Base-by-base conservation (phyloP, 2,888 invertebrate genomes). In the Leptinotarsa rubiginosa region DNA sequence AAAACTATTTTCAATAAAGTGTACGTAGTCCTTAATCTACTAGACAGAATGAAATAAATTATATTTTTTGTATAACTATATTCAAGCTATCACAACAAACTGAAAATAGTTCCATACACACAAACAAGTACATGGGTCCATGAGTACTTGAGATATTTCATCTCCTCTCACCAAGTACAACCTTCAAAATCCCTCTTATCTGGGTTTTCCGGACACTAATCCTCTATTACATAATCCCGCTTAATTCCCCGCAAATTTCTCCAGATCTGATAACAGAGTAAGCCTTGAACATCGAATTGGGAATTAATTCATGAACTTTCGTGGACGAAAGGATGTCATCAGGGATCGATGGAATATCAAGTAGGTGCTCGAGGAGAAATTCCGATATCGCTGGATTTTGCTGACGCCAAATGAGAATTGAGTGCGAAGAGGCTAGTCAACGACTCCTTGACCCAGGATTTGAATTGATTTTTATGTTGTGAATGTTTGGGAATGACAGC, bases 231-330 rank as follows among this genome's bases (percentile, higher is more conserved):
- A 25, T 62, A 31, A 62, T 62, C 62, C 41, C 4, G n/a, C 31
- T 16, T 62, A 62, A 62, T 62, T 62, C 41, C 62, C 62, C 62
- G 10, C 41, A 62, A 62, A 62, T 62, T 62, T 62, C 3, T 18
- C 41, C 62, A 7, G n/a, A 62, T 62, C 62, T 62, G 62, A 62
- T 62, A 62, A 41, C 62, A 41, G 62, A 62, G 18, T 18, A 31
- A 62, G n/a, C 62, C 62, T 25, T 18, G 31, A 62, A n/a, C 62
- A 62, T 5, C 13, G 62, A 10, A 31, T 16, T 31, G 62, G 41
- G n/a, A 62, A 62, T 62, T 62, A 31, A 62, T 62, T 31, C 62
- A 31, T 62, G 62, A 62, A 62, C 31, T n/a, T 62, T 41, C 41
- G 31, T 25, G n/a, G 41, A 31, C 31, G n/a, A n/a, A 62, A 41